Percentiles rank a stretch among this genome's conserved stretches.
Evolutionary conservation across 2,888 invertebrate genomes (phyloP).

Genomic region (Epistrophella euchroma): DNA sequence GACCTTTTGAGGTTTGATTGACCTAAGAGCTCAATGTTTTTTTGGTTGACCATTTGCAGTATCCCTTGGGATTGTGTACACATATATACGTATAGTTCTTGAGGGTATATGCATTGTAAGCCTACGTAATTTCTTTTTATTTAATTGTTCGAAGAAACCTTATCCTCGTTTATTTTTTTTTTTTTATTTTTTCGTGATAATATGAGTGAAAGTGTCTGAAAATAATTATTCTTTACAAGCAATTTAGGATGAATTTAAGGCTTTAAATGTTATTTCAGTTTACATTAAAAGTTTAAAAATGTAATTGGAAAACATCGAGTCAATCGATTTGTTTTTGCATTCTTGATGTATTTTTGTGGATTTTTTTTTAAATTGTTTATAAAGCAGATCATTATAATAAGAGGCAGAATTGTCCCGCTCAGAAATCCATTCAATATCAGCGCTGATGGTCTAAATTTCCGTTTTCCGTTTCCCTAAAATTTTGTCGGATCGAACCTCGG

Average conservation of each 20-base stretch:
- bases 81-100: neutral
- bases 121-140: slow-evolving; percentile 7
- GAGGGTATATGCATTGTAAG: slow-evolving; percentile 32
- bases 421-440: too few species aligned
- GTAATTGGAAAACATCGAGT: neutral
- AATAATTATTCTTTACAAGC: neutral
- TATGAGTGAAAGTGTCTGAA: neutral
- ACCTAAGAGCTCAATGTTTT: slow-evolving; percentile 64
- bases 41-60: slow-evolving; percentile 74
- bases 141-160: slow-evolving; percentile 9
- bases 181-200: neutral
- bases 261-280: neutral
- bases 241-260: neutral
- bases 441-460: too few species aligned
- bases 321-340: neutral
- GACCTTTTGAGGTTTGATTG: slow-evolving; percentile 73
- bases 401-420: too few species aligned
- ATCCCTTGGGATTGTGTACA: slow-evolving; percentile 57
- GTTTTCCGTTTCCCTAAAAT: too few species aligned
- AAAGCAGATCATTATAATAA: too few species aligned
- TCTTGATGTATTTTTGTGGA: too few species aligned
- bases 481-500: too few species aligned
- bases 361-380: too few species aligned
- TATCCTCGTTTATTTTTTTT: slow-evolving; percentile 1
- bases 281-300: neutral